A percentile compares a stretch with the other conserved stretches of the same genome.
Conservation (phyloP, 2,797 vertebrate genomes). For the Sebastes nivosus region DNA sequence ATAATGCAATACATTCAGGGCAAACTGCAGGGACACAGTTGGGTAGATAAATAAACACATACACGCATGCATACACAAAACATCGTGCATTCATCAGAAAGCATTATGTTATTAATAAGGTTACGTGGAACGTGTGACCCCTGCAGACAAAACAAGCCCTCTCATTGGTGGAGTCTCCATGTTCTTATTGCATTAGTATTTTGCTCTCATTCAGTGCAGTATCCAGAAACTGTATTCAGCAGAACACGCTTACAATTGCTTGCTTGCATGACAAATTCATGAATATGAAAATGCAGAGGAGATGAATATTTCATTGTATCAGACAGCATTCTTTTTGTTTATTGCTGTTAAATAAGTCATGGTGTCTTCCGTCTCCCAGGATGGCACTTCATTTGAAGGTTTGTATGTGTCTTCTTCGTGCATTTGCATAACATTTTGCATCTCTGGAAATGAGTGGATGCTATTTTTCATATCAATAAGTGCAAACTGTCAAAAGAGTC, state of each 20-base stretch:
- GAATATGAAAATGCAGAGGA: conserved; percentile 60
- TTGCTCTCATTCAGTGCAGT: conserved; percentile 15
- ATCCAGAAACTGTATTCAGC: conserved; percentile 17
- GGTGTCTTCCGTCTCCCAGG: conserved; percentile 28
- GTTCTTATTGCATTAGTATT: conserved; percentile 9
- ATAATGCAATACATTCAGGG: conserved; percentile 16
- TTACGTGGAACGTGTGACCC: not conserved
- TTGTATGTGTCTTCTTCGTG: not conserved
- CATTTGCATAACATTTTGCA: conserved; percentile 28
- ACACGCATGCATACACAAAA: not conserved
- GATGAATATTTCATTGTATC: conserved; percentile 66
- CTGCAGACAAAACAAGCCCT: conserved; percentile 6
- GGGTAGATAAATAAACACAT: conserved; percentile 3
- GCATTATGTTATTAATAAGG: conserved; percentile 31
- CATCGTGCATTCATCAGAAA: conserved; percentile 16
- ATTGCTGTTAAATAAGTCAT: conserved; percentile 67
- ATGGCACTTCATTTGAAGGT: conserved; percentile 19
- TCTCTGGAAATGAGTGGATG: conserved; percentile 27
- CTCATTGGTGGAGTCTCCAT: not conserved
- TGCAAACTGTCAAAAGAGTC: conserved; percentile 11
- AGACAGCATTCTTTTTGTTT: conserved; percentile 55
- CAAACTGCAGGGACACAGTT: conserved; percentile 4
- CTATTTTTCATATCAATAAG: conserved; percentile 19
- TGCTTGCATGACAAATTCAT: conserved; percentile 54
- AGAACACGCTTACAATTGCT: conserved; percentile 26